phyloP scores from a whole-genome alignment of 2,113 vertebrate genomes.

The Verasper variegatus region DNA sequence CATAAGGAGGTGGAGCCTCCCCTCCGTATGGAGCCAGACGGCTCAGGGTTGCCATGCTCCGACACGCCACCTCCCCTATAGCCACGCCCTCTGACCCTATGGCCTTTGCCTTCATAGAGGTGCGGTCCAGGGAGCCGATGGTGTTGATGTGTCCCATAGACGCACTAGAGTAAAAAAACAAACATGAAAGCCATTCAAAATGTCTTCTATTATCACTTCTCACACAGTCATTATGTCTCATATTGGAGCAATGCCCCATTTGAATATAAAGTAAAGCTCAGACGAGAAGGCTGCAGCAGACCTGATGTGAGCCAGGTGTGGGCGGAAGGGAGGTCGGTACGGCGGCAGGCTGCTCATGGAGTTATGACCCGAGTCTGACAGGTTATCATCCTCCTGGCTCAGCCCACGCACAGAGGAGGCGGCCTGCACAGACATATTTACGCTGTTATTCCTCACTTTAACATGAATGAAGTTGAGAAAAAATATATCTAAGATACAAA shows the following conservation, averaged over 20 bases:
- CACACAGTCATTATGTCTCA: conserved; percentile 25
- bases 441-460: conserved; percentile 17
- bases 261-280: conserved; percentile 22
- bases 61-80: conserved; percentile 82
- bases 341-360: conserved; percentile 92
- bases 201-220: conserved; percentile 25
- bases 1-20: conserved; percentile 90
- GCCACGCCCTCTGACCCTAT: conserved; percentile 71
- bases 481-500: conserved; percentile 2
- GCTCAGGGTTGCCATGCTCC: conserved; percentile 88
- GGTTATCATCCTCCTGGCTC: conserved; percentile 87
- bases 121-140: conserved; percentile 91
- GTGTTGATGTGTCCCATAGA: conserved; percentile 96
- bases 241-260: not conserved
- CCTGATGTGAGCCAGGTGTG: conserved; percentile 89
- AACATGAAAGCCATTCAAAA: not conserved
- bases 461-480: conserved; percentile 3
- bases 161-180: conserved; percentile 74
- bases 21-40: conserved; percentile 84
- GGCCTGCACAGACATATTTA: conserved; percentile 39
- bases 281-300: conserved; percentile 29
- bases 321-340: conserved; percentile 87
- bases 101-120: conserved; percentile 75
- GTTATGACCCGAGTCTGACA: conserved; percentile 90
- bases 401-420: conserved; percentile 80